These are phyloP conservation scores for Salvator merianae DNA, from an alignment of 2,113 vertebrate genomes.

Conservation along the genomic window DNA sequence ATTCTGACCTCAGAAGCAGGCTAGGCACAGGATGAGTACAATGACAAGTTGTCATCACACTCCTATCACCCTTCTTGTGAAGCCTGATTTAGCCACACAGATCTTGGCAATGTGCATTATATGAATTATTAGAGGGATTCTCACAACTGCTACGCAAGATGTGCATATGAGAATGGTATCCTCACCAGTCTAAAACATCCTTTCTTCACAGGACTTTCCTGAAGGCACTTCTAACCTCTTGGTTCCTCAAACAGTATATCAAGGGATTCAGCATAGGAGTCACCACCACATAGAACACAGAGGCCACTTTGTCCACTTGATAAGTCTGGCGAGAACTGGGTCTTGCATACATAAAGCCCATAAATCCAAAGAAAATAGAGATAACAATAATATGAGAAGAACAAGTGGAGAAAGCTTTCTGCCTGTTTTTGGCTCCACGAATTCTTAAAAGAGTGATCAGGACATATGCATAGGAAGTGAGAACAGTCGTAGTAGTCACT, in stretches of 20 bases:
- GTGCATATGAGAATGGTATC: too few relatives aligned
- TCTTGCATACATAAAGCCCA: not conserved
- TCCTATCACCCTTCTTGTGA: too few relatives aligned
- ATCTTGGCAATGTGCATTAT: too few relatives aligned
- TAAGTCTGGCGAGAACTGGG: not conserved
- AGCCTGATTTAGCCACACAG: too few relatives aligned
- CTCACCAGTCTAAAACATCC: too few relatives aligned
- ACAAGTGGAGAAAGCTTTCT: conserved; percentile 12
- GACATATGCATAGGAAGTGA: conserved; percentile 11
- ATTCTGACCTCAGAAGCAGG: too few relatives aligned
- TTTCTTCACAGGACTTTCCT: not conserved
- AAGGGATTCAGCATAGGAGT: conserved; percentile 14
- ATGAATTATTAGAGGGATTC: too few relatives aligned
- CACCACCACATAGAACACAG: conserved; percentile 1
- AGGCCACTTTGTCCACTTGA: not conserved
- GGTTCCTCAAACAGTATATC: conserved; percentile 1
- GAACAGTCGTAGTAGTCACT: not conserved
- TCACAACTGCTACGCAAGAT: too few relatives aligned
- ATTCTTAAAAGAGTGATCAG: conserved; percentile 11
- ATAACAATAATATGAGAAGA: not conserved
- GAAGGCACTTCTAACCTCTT: not conserved
- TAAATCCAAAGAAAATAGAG: not conserved
- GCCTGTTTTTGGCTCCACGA: not conserved
- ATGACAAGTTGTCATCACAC: too few relatives aligned
- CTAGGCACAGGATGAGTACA: too few relatives aligned